Base-by-base conservation (phyloP, 2,888 invertebrate genomes). In the Miltochrista miniata region DNA sequence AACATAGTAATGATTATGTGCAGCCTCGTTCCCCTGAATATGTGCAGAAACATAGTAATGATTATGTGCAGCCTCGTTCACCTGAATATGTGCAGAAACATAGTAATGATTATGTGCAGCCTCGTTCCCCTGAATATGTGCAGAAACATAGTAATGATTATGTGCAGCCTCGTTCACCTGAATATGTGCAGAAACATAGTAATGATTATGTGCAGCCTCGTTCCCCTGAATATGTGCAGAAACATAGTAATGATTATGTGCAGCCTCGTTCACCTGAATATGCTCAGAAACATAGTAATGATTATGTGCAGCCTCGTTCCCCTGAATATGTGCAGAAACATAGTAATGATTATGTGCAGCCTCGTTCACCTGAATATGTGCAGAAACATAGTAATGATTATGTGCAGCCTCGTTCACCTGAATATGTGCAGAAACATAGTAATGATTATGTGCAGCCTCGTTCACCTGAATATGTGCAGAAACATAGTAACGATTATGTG, bases 331-430 rank as follows among this genome's bases (percentile, higher is more conserved):
- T 31, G 10, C 29, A 30, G 2, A 41, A 33, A 1, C 51, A 15
- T 11, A 38, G 42, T 2, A 35, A 51, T 1, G 39, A 57, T 30
- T 48, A 46, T 36, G 30, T 51, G 3, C 88, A 89, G 24, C 90
- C 40, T 9, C 38, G 39, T 12, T 37, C 3, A 18, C 13, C 36
- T 9, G 31, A 15, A 31, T 38, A 45, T 45, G 9, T 61, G 47
- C 88, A 89, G 24, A 90, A 35, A 2, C 34, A 40, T 18, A 39
- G n/a, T 31, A n/a, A n/a, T n/a, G n/a, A n/a, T n/a, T 14, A 15
- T 11, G 36, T 4, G 14, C 7, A 8, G 7, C n/a, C 14, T 12
- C n/a, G 9, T n/a, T 13, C 12, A 2, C 37, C n/a, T 8, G 37
- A 37, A 15, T 37, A 37, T 37, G 37, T 39, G 30, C 49, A 0